A percentile compares a stretch with the other conserved stretches of the same genome.
phyloP scores from a whole-genome alignment of 2,888 invertebrate genomes.

The Trachelus tabidus region DNA sequence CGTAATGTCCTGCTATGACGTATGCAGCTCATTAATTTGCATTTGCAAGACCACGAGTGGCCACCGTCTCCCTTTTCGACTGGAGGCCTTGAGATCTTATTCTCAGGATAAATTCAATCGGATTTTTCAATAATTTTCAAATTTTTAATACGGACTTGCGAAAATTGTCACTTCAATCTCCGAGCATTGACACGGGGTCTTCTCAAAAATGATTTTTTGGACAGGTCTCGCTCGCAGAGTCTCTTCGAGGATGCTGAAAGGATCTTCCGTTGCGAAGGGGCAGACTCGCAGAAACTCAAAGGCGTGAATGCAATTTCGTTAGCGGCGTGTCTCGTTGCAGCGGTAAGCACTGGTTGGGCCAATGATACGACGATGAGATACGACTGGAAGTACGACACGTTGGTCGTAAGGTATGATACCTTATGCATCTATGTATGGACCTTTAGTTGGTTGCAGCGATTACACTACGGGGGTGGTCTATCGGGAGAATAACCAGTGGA shows the following conservation, averaged over 20 bases:
- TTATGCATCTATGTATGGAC: conserved; percentile 44
- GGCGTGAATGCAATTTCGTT: conserved; percentile 17
- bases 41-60: conserved; percentile 45
- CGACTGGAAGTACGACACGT: conserved; percentile 42
- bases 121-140: background rate
- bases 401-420: conserved; percentile 46
- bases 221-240: background rate
- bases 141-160: background rate
- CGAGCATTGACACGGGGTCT: background rate
- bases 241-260: background rate
- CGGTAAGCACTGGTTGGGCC: conserved; percentile 8
- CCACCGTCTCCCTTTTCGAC: conserved; percentile 22
- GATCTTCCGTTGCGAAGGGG: background rate
- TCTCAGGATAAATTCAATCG: background rate
- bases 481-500: background rate
- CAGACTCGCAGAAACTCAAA: background rate
- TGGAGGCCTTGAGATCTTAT: conserved; percentile 29
- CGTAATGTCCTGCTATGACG: conserved; percentile 50
- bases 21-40: conserved; percentile 54
- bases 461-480: conserved; percentile 50
- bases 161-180: background rate
- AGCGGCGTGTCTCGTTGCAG: conserved; percentile 9
- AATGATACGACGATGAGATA: conserved; percentile 50
- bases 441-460: background rate
- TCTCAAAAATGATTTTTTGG: background rate